Conservation (phyloP, 2,888 invertebrate genomes). For the Agrochola litura region DNA sequence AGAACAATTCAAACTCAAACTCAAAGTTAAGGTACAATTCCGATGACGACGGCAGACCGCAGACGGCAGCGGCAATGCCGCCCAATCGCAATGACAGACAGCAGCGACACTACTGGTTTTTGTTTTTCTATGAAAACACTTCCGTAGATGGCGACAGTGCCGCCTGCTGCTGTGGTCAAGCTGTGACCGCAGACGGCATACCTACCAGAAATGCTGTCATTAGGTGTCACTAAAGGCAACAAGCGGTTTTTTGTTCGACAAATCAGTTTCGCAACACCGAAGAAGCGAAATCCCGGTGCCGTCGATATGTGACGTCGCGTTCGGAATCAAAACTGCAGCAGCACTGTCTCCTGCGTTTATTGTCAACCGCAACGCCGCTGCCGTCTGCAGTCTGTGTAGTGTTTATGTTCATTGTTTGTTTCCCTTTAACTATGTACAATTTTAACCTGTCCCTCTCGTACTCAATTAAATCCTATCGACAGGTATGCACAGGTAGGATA, state of each 20-base stretch:
- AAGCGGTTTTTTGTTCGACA: no score
- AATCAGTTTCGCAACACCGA: no score
- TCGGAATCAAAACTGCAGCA: not conserved
- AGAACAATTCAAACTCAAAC: not conserved
- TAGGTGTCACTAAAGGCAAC: not conserved
- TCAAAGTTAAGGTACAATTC: not conserved
- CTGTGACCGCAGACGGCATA: not conserved
- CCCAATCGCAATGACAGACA: not conserved
- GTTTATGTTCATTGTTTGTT: not conserved
- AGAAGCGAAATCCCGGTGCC: no score
- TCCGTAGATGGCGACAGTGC: not conserved
- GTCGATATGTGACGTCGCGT: not conserved
- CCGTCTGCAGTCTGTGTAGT: not conserved
- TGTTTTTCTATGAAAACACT: not conserved
- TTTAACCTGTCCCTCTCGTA: not conserved
- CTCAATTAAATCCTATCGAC: constrained; percentile 9
- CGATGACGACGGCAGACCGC: not conserved
- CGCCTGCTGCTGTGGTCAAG: not conserved
- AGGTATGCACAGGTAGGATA: not conserved
- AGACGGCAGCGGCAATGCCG: not conserved
- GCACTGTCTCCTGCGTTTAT: not conserved
- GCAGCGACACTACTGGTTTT: not conserved
- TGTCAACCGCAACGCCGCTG: not conserved
- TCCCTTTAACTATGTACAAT: not conserved
- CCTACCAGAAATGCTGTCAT: not conserved